Conservation (phyloP, 2,797 vertebrate species). For the Labroides dimidiatus region DNA sequence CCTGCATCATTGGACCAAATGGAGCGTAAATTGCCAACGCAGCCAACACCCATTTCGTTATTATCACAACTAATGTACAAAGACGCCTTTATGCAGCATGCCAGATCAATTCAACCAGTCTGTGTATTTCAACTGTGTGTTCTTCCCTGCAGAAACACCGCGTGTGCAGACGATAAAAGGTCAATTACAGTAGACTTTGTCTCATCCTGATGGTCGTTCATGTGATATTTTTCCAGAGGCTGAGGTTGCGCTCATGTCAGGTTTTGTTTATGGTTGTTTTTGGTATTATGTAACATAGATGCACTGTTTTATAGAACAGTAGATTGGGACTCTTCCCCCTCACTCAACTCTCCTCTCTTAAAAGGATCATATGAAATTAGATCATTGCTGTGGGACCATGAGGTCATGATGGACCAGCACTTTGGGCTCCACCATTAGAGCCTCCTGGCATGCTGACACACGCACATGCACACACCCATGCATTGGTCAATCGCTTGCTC, state of each 20-base stretch:
- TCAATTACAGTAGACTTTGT: background rate
- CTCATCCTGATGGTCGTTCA: too few species aligned
- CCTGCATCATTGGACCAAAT: slow-evolving; percentile 1
- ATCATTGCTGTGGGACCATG: slow-evolving; percentile 63
- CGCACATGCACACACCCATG: slow-evolving; percentile 39
- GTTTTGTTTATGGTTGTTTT: too few species aligned
- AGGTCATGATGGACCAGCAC: slow-evolving; percentile 55
- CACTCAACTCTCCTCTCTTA: too few species aligned
- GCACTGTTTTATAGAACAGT: too few species aligned
- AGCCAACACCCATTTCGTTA: slow-evolving; percentile 5
- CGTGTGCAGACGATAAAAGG: slow-evolving; percentile 10
- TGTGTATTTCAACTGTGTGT: slow-evolving; percentile 11
- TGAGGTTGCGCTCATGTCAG: too few species aligned
- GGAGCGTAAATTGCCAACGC: slow-evolving; percentile 3
- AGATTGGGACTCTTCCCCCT: too few species aligned
- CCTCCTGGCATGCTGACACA: slow-evolving; percentile 23
- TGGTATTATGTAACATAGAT: too few species aligned
- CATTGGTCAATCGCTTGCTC: background rate
- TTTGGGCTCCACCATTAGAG: slow-evolving; percentile 36
- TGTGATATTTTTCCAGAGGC: too few species aligned
- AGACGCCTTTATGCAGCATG: slow-evolving; percentile 8
- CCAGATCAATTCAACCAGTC: slow-evolving; percentile 7
- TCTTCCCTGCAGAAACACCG: background rate
- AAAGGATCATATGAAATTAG: slow-evolving; percentile 61
- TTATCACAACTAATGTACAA: background rate